Evolutionary conservation across 2,113 vertebrate genomes (phyloP), one percentile per base, ranked within the genome.

Genomic region (Motacilla tschutschensis): DNA sequence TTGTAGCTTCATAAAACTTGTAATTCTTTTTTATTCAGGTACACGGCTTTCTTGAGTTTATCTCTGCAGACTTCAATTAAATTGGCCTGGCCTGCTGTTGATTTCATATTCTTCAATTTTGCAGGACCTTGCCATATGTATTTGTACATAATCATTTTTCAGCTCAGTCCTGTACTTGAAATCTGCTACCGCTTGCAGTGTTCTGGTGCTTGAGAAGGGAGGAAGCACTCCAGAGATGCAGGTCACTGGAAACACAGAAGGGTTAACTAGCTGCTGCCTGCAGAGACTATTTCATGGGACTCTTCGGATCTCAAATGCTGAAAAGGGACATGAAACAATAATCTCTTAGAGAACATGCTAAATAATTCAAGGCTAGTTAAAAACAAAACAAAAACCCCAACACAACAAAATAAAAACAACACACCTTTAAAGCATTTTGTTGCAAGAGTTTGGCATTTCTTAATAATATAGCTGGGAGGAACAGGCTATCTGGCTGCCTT

Each of bases 401-500:
- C 19, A 3, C 19, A 50, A 33, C 5, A 55, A 33, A 47, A 46
- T 28, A 63, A 54, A 63, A 53, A 7, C n/a, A 22, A 28, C 8
- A 55, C 79, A 84, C n/a, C n/a, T 81, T 90, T 66, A 64, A 83
- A 76, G 67, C 38, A 81, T 57, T 81, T 88, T 24, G 15, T 54
- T 65, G 21, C 28, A 92, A 60, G 44, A 71, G 24, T 66, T 60
- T 70, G 63, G 38, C 51, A 55, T 88, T 93, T 90, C 64, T 87
- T 88, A 92, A 70, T 88, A 70, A 46, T 83, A 71, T 6, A 62
- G 35, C 73, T 79, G 57, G 50, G 79, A 88, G 73, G 48, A 87
- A 38, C 38, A 57, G 81, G 69, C 83, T 72, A 25, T 54, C 85
- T 93, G 88, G 66, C 84, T 60, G 72, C 87, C 60, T 77, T 92